Evolutionary conservation across 2,888 invertebrate species (phyloP).

Genomic region (Morpho helenor): DNA sequence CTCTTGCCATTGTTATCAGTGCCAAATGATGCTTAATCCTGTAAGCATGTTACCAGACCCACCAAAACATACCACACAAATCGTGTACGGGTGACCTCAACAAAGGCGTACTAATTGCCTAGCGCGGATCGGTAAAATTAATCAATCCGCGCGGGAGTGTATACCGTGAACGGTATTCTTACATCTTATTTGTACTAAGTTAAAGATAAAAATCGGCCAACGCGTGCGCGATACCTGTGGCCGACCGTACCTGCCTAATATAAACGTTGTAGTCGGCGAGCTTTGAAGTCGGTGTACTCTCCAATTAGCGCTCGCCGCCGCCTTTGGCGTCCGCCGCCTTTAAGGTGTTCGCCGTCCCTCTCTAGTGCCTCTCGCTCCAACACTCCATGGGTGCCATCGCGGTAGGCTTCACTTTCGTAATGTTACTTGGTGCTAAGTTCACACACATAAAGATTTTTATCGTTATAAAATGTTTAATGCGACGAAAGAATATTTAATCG

Average conservation of each 20-base stretch:
- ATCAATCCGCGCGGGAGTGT: conserved; percentile 55
- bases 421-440: conserved; percentile 20
- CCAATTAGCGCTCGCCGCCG: conserved; percentile 76
- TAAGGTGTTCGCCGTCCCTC: conserved; percentile 44
- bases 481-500: conserved; percentile 23
- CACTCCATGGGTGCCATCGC: conserved; percentile 25
- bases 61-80: conserved; percentile 33
- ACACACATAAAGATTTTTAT: conserved; percentile 26
- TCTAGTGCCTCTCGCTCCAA: conserved; percentile 32
- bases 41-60: conserved; percentile 9
- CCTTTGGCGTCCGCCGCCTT: conserved; percentile 74
- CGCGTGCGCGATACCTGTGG: conserved; percentile 19
- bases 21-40: conserved; percentile 3
- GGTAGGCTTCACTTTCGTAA: conserved; percentile 19
- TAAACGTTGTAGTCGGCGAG: conserved; percentile 69
- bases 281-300: conserved; percentile 71
- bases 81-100: conserved; percentile 38
- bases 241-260: conserved; percentile 62
- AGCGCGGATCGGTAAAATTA: conserved; percentile 67
- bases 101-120: conserved; percentile 72
- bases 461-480: conserved; percentile 17
- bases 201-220: conserved; percentile 7
- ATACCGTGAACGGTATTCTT: conserved; percentile 6
- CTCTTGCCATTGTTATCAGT: too few species aligned
- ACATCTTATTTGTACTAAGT: neutral